Base-by-base conservation (phyloP, 2,888 invertebrate genomes). In the Orchesellides sinensis region DNA sequence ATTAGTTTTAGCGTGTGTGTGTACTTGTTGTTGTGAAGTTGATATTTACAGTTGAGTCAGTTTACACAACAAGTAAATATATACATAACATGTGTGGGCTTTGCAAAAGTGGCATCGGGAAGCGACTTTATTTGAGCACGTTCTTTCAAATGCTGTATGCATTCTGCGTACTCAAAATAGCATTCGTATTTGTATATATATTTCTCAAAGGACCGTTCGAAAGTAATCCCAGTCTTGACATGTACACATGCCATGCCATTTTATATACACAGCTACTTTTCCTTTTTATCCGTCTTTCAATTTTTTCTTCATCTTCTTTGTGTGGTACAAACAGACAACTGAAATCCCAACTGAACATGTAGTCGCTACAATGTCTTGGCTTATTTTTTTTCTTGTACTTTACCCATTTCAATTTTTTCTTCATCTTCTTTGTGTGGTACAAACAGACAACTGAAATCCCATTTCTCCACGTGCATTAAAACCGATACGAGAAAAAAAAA, bases 201-300 rank as follows among this genome's bases (percentile, higher is more conserved):
- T n/a, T n/a, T n/a, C n/a, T n/a, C 40, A 35, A 35, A 6, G 12
- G n/a, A n/a, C n/a, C n/a, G n/a, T n/a, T 2, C 2, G 14, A 54
- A 54, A 21, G 54, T 54, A 54, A 54, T 54, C 61, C 29, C 61
- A 32, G 35, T 32, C 29, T 61, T 54, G 54, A 54, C 54, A 54
- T 54, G 23, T 54, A 54, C 61, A 12, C 40, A 40, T 40, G 4
- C 40, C 40, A 40, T 40, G n/a, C n/a, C 10, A 40, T 8, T 5
- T 2, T 40, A 2, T 40, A 10, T 40, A 2, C n/a, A 40, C n/a
- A 40, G 10, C 4, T 40, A n/a, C n/a, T n/a, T n/a, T n/a, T n/a
- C n/a, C n/a, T n/a, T n/a, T n/a, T n/a, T n/a, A n/a, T n/a, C n/a
- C n/a, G n/a, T n/a, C n/a, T 40, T 40, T n/a, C n/a, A n/a, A n/a